Evolutionary conservation across 1,140 invertebrate genomes (phyloP).

Genomic region (Sipha flava): DNA sequence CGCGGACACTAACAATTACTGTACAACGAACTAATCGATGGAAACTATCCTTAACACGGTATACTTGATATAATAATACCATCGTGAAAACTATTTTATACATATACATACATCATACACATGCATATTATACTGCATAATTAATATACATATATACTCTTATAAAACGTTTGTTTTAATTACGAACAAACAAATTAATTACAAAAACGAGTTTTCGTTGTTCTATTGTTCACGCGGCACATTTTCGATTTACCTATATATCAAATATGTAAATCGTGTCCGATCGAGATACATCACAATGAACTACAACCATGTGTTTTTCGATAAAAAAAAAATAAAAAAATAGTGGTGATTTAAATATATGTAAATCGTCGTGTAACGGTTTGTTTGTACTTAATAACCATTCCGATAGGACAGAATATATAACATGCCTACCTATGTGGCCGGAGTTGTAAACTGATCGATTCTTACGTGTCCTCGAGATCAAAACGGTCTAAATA

Average conservation of each 20-base stretch:
- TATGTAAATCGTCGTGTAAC: background rate
- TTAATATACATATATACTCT: too few relatives aligned
- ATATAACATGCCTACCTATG: background rate
- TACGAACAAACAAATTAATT: background rate
- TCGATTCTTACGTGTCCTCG: background rate
- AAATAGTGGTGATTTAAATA: background rate
- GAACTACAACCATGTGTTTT: background rate
- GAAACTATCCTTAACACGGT: too few relatives aligned
- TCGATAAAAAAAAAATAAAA: background rate
- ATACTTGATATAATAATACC: too few relatives aligned
- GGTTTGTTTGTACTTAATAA: background rate
- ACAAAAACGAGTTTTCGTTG: background rate
- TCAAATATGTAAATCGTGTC: background rate
- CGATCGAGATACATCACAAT: background rate
- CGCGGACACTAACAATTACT: too few relatives aligned
- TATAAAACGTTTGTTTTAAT: background rate
- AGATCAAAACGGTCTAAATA: too few relatives aligned
- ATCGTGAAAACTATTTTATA: too few relatives aligned
- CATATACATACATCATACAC: too few relatives aligned
- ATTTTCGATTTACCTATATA: background rate
- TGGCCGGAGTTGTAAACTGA: background rate
- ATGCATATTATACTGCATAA: too few relatives aligned
- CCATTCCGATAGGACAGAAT: background rate
- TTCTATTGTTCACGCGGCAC: background rate
- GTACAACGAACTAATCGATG: too few relatives aligned